Evolutionary conservation across 2,113 vertebrate genomes (phyloP), one percentile per base, ranked within the genome.

Genomic region (Myocastor coypus): DNA sequence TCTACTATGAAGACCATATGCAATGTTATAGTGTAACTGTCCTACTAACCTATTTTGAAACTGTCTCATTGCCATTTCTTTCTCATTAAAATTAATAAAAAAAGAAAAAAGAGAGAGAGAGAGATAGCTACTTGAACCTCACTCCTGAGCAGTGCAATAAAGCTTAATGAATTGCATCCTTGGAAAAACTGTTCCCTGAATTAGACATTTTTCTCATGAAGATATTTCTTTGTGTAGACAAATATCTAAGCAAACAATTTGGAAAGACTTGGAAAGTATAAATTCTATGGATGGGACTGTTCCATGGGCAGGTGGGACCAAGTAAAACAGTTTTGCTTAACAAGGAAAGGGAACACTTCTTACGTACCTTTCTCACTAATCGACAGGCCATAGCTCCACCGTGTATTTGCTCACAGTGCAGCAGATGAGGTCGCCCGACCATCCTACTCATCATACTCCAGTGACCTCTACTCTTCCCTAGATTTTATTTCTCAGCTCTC

Each of bases 161-260:
- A 63, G 32, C 24, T 75, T 19, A 89, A 90, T 80, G 46, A 84
- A 89, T 83, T 52, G 10, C n/a, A 86, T 34, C 20, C 64, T 19
- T n/a, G 42, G 92, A 69, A 85, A 95, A 92, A 59, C 5, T 68
- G 24, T 71, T 11, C 50, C 61, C 50, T 84, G 19, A 95, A 86
- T 80, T 83, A 59, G 19, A 83, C 12, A 91, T 83, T 93, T 91
- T 83, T 93, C 94, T 95, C 14, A 87, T 86, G 68, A 80, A 87
- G 59, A 78, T 63, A 82, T n/a, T 92, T 85, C 16, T 59, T 55
- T 93, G 34, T 81, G 7, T 26, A 93, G 50, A 95, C 87, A 95
- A 95, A 77, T 37, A 71, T 46, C n/a, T n/a, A 86, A 80, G 37
- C 4, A 83, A 97, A 64, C 10, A 83, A 78, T 82, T 46, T 90